Base-by-base conservation (phyloP, 2,797 vertebrate genomes). In the Tokudaia tokunoshimensis region DNA sequence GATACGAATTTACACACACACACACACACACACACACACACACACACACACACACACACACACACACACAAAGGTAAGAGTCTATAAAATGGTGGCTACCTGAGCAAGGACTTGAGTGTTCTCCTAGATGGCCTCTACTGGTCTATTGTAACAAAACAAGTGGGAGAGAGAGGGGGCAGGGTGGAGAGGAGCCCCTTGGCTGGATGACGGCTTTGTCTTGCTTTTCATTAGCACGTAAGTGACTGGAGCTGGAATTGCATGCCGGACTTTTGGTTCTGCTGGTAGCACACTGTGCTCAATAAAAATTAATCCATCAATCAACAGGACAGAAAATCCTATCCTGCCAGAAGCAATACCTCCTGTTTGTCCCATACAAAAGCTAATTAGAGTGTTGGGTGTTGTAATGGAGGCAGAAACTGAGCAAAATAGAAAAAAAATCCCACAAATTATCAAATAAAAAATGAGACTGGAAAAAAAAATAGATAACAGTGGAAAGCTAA, bases 251-350 rank as follows among this genome's bases (percentile, higher is more conserved):
- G 87, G 72, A 90, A 93, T 75, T 88, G 55, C 83, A 65, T 72
- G 79, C 96, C 85, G 76, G 78, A 93, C 50, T 97, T 96, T 97
- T 90, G 92, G 80, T 96, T 96, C 89, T 97, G 91, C 85, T 96
- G 76, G 95, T 89, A 93, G 84, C 94, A 72, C 74, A 81, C 80
- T 88, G 94, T 96, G 96, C 87, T 97, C 93, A 94, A 94, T 96
- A 97, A 97, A 96, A 96, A 97, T 94, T 84, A 95, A 96, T 94
- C 93, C 91, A 96, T 97, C 96, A 94, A 95, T 97, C 95, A 96
- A 92, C 61, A 91, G 94, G 89, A 97, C 92, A 97, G 94, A 84
- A 97, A 93, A 95, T 92, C 92, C 61, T 92, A 55, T 65, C 92
- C 86, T 94, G 83, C 86, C 92, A 93, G 94, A 89, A 97, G 93